Percentiles rank a stretch among this genome's conserved stretches.
Evolutionary conservation across 2,113 vertebrate genomes (phyloP).

Genomic region (Spea multiplicata): DNA sequence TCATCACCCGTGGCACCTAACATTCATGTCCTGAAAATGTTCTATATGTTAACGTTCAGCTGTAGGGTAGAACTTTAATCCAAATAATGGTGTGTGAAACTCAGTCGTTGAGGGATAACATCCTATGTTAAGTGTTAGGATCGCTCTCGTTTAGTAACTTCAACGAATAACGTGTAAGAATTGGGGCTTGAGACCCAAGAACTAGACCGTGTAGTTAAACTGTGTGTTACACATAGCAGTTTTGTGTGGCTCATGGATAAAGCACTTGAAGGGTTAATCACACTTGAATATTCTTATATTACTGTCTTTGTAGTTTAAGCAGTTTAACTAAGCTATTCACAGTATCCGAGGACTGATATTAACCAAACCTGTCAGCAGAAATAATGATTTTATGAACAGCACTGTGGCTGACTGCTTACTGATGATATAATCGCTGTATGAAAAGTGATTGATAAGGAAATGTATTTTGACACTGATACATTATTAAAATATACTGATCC

Average conservation of each 20-base stretch:
- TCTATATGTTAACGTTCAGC: no score
- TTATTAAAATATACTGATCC: conserved; percentile 96
- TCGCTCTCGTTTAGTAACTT: no score
- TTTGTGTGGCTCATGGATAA: conserved; percentile 45
- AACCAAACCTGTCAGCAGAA: conserved; percentile 74
- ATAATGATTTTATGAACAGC: conserved; percentile 70
- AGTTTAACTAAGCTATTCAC: conserved; percentile 71
- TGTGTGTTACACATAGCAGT: conserved; percentile 36
- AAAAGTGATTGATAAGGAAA: conserved; percentile 87
- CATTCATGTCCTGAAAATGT: no score
- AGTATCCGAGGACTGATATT: conserved; percentile 74
- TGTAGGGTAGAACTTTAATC: no score
- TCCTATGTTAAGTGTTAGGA: no score
- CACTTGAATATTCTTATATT: conserved; percentile 60
- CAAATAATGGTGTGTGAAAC: no score
- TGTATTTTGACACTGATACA: conserved; percentile 98
- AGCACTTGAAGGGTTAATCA: conserved; percentile 72
- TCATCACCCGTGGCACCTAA: no score
- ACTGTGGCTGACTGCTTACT: conserved; percentile 78
- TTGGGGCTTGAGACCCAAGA: background rate
- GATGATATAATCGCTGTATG: conserved; percentile 81
- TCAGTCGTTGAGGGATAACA: no score
- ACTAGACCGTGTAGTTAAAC: background rate
- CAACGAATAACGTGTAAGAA: no score
- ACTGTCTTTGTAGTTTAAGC: conserved; percentile 65